phyloP scores from a whole-genome alignment of 2,888 invertebrate genomes.

The Acholoe squamosa region DNA sequence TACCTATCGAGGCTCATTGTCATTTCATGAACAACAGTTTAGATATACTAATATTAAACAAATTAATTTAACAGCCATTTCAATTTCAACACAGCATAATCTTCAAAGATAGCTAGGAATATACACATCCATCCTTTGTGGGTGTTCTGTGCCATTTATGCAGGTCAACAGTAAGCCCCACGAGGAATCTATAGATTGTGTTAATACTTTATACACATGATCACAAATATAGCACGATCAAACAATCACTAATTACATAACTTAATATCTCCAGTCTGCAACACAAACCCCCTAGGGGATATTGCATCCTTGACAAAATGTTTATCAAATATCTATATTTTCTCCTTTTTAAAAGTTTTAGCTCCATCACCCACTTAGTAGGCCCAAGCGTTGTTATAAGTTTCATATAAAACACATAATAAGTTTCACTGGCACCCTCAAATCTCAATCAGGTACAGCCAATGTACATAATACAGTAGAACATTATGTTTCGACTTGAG shows the following conservation, averaged over 20 bases:
- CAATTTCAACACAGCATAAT: neutral
- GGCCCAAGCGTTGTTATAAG: too few species aligned
- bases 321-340: too few species aligned
- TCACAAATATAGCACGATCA: constrained; percentile 33
- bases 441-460: too few species aligned
- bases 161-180: constrained; percentile 11
- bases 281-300: too few species aligned
- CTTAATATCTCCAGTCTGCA: neutral
- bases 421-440: too few species aligned
- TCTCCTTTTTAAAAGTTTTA: too few species aligned
- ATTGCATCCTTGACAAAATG: too few species aligned
- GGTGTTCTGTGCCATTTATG: neutral
- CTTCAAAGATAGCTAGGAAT: too few species aligned
- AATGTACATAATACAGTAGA: too few species aligned
- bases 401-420: too few species aligned
- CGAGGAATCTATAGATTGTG: neutral
- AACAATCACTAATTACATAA: neutral
- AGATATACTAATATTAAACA: neutral
- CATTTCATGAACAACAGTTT: neutral
- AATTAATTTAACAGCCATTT: constrained; percentile 19
- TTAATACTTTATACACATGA: constrained; percentile 15
- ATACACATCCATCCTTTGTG: neutral
- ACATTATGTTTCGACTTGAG: too few species aligned
- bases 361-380: too few species aligned
- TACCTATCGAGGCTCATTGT: neutral